Base-by-base conservation (phyloP, 2,113 vertebrate genomes). In the Platanista minor region DNA sequence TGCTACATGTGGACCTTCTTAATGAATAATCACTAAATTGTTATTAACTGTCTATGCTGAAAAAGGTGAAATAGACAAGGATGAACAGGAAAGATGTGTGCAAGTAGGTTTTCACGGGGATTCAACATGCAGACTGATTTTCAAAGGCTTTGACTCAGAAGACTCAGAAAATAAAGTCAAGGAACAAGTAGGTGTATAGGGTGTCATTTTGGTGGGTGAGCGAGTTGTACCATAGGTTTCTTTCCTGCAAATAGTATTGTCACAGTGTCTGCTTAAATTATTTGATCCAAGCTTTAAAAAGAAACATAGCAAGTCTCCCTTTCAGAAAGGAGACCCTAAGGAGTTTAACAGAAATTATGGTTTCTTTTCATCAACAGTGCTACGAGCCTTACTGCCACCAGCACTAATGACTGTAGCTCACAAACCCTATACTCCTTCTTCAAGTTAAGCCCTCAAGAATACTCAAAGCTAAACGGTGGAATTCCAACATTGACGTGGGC, bases 211-310 rank as follows among this genome's bases (percentile, higher is more conserved):
- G 46, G 95, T 90, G 89, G 75, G 69, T 95, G 93, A 95, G 36
- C 97, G 71, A 98, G 62, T 95, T 86, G 94, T 91, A 61, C 33
- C 52, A n/a, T 85, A 92, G 93, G 75, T 93, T 97, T 88, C 57
- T 20, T 92, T 87, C 66, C 29, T 94, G 67, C 23, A 97, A 96
- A 97, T 57, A 52, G n/a, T 57, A 46, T 91, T 82, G 33, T 96
- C 84, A 95, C 46, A 77, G 82, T 25, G 31, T 93, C 80, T 97
- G 91, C 61, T 96, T 93, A 61, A 94, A 67, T 92, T 87, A 87
- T 97, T 97, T 97, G 83, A 98, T 97, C 69, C 74, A 83, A 75
- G 36, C 71, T 97, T 95, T 82, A 95, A 98, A 97, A 98, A 90
- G 72, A 92, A 57, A 97, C 83, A 84, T 78, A 71, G 78, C 52